Evolutionary conservation across 2,888 invertebrate genomes (phyloP).

Genomic region (Torymus texanus): DNA sequence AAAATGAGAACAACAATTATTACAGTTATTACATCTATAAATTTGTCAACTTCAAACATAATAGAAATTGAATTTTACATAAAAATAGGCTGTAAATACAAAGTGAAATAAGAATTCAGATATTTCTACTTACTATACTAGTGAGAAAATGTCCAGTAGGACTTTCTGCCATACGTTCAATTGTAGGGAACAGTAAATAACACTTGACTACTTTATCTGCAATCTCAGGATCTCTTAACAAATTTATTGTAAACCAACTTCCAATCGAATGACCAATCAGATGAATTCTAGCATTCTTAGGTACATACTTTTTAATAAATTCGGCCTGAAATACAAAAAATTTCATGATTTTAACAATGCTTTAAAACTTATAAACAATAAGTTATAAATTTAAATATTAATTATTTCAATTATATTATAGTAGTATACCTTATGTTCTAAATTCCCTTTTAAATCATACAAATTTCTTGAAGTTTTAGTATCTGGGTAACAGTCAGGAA

Average conservation of each 20-base stretch:
- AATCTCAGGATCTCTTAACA: slow-evolving; percentile 80
- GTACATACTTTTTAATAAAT: slow-evolving; percentile 85
- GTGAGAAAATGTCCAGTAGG: slow-evolving; percentile 85
- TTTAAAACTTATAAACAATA: slow-evolving; percentile 71
- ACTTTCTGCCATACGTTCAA: slow-evolving; percentile 87
- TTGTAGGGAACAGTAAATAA: slow-evolving; percentile 90
- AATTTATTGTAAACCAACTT: slow-evolving; percentile 86
- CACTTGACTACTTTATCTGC: slow-evolving; percentile 78
- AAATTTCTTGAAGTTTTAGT: slow-evolving; percentile 75
- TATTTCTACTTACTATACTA: slow-evolving; percentile 75
- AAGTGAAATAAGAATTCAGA: no score
- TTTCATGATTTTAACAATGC: slow-evolving; percentile 67
- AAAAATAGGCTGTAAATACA: no score
- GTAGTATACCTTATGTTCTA: slow-evolving; percentile 82
- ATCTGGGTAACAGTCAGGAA: slow-evolving; percentile 71
- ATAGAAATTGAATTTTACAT: no score
- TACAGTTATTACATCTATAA: neutral
- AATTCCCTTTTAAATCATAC: slow-evolving; percentile 87
- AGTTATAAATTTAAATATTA: slow-evolving; percentile 27
- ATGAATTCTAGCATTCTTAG: slow-evolving; percentile 84
- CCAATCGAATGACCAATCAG: slow-evolving; percentile 95
- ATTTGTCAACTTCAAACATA: slow-evolving; percentile 58
- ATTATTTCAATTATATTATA: slow-evolving; percentile 32
- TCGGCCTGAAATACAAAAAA: slow-evolving; percentile 73
- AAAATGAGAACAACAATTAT: neutral